phyloP scores from a whole-genome alignment of 2,888 invertebrate genomes.

The Campoletis raptor region DNA sequence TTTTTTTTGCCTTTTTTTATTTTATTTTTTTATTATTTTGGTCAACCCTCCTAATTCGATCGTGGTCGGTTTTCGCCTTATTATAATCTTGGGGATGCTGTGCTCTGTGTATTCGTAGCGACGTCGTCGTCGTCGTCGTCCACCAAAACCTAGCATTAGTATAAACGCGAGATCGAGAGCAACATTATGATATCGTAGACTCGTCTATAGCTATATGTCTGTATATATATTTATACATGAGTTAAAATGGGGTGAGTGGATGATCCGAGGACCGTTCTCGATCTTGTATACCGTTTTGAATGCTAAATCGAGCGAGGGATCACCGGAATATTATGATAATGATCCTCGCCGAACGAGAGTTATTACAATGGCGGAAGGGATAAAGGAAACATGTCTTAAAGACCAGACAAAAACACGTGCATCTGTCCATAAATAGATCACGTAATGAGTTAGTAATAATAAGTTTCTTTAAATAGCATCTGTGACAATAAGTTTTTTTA shows the following conservation, averaged over 20 bases:
- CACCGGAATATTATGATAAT: conserved; percentile 82
- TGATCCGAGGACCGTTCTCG: conserved; percentile 46
- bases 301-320: conserved; percentile 76
- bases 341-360: conserved; percentile 70
- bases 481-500: not conserved
- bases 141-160: conserved; percentile 81
- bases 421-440: not conserved
- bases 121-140: conserved; percentile 43
- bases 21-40: conserved; percentile 53
- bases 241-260: conserved; percentile 38
- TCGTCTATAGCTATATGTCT: not conserved
- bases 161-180: conserved; percentile 82
- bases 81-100: conserved; percentile 78
- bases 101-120: conserved; percentile 18
- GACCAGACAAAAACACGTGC: conserved; percentile 8
- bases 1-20: not conserved
- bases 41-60: conserved; percentile 80
- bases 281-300: conserved; percentile 78
- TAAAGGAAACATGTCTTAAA: conserved; percentile 18
- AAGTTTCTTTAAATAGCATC: not conserved
- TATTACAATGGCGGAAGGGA: conserved; percentile 75
- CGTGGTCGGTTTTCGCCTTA: conserved; percentile 75
- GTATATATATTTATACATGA: conserved; percentile 21
- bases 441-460: not conserved
- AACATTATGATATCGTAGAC: conserved; percentile 77